Evolutionary conservation across 2,797 vertebrate genomes (phyloP), one percentile per base, ranked within the genome.

Genomic region (Sebastes umbrosus): DNA sequence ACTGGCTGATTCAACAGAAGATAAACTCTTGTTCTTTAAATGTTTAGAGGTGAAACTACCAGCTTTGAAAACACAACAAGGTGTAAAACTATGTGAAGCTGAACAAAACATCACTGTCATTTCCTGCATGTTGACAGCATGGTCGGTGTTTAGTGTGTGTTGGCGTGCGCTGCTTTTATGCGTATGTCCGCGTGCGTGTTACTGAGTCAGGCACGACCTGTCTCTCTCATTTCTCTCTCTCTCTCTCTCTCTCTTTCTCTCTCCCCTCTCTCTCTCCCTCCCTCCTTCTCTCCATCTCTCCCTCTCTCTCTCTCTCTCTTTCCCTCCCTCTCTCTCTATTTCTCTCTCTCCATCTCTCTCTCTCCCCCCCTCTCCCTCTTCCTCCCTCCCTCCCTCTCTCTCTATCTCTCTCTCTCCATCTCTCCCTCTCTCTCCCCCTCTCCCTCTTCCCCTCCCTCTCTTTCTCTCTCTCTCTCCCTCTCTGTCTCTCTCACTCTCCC

Each of bases 161-260:
- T 46, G 29, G 82, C 69, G 79, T 80, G 90, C 68, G 85, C 70
- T 69, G 52, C 34, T n/a, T 69, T 29, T 64, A 60, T 62, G 66
- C 6, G n/a, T 68, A 13, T 66, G 76, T 25, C 31, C 63, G 78
- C 69, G 83, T 84, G 88, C 77, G 73, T 76, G 88, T 68, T 88
- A 94, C 95, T 95, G 94, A 96, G 94, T 95, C 96, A 96, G 94
- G 83, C 91, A 80, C 79, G 70, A 84, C 62, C 81, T 43, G 13
- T 43, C 13, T 16, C 39, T 7, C 12, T 39, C 36, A 14, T 5
- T 39, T 39, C 13, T 14, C 36, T 39, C 36, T 39, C 13, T 39
- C 36, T 39, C 36, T 39, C 4, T 39, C 36, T 39, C 5, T 7
- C 34, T 36, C 34, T 36, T 0, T 2, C 11, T 12, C 36, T 43